A percentile compares a stretch with the other conserved stretches of the same genome.
These are phyloP conservation scores for Spodoptera exigua DNA, from an alignment of 2,888 invertebrate genomes.

Conservation along the genomic window DNA sequence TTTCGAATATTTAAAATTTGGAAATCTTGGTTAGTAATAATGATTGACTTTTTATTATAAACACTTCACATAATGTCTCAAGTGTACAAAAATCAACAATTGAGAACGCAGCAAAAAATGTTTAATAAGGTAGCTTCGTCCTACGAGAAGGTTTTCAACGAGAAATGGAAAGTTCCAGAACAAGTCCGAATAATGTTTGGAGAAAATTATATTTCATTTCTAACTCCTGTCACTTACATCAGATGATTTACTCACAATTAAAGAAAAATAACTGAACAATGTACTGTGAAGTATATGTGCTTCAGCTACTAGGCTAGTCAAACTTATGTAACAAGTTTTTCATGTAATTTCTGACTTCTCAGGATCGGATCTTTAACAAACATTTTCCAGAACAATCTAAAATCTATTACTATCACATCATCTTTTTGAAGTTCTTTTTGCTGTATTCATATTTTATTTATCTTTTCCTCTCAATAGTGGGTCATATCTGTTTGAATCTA, in stretches of 20 bases:
- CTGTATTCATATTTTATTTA: conserved; percentile 13
- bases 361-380: conserved; percentile 21
- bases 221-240: conserved; percentile 56
- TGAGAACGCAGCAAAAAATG: too few relatives aligned
- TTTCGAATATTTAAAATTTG: too few relatives aligned
- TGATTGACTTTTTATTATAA: too few relatives aligned
- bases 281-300: conserved; percentile 33
- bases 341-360: conserved; percentile 12
- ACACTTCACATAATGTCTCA: too few relatives aligned
- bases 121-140: too few relatives aligned
- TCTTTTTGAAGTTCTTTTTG: conserved; percentile 20
- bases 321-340: conserved; percentile 21
- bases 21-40: too few relatives aligned
- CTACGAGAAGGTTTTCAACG: too few relatives aligned
- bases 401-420: conserved; percentile 25
- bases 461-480: conserved; percentile 10
- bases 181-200: too few relatives aligned
- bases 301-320: conserved; percentile 34
- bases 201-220: conserved; percentile 29
- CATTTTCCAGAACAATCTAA: conserved; percentile 12
- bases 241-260: conserved; percentile 67
- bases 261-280: conserved; percentile 55
- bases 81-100: too few relatives aligned
- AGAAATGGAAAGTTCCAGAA: too few relatives aligned
- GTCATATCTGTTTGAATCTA: background rate